Conservation (phyloP, 2,888 invertebrate genomes). For the Plusia festucae region DNA sequence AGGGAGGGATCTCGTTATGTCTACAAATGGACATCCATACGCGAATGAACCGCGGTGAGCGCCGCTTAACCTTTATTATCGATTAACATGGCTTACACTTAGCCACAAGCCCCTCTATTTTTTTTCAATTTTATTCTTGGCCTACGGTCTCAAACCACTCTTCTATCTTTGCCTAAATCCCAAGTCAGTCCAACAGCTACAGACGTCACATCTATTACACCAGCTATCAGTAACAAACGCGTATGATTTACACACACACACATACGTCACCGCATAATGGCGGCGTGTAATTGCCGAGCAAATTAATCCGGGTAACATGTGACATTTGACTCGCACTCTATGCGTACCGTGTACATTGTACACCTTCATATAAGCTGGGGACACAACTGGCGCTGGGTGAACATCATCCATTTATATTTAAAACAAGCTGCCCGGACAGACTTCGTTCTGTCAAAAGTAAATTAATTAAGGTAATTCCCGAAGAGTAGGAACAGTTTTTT, state of each 20-base stretch:
- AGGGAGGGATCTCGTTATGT: too few species aligned
- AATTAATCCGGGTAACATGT: conserved; percentile 81
- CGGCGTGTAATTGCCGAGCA: conserved; percentile 78
- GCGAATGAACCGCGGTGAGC: too few species aligned
- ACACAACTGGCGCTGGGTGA: conserved; percentile 2
- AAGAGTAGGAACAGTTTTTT: too few species aligned
- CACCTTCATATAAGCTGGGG: conserved; percentile 40
- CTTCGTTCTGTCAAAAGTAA: too few species aligned
- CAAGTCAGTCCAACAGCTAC: not conserved
- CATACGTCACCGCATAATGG: conserved; percentile 55
- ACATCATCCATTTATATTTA: not conserved
- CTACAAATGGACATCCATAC: too few species aligned
- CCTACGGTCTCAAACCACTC: not conserved
- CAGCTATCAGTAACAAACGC: conserved; percentile 19
- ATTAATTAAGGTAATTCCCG: too few species aligned
- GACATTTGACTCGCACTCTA: conserved; percentile 76
- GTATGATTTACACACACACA: conserved; percentile 40
- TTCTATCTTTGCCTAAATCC: not conserved
- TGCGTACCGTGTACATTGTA: conserved; percentile 33
- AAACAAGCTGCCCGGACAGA: too few species aligned
- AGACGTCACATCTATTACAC: not conserved
- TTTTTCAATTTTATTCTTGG: too few species aligned
- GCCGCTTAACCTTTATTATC: too few species aligned
- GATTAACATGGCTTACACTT: too few species aligned
- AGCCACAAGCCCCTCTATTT: too few species aligned